Percentiles rank a stretch among this genome's conserved stretches.
Evolutionary conservation across 2,888 invertebrate genomes (phyloP).

Genomic region (Drosophila longiperda): DNA sequence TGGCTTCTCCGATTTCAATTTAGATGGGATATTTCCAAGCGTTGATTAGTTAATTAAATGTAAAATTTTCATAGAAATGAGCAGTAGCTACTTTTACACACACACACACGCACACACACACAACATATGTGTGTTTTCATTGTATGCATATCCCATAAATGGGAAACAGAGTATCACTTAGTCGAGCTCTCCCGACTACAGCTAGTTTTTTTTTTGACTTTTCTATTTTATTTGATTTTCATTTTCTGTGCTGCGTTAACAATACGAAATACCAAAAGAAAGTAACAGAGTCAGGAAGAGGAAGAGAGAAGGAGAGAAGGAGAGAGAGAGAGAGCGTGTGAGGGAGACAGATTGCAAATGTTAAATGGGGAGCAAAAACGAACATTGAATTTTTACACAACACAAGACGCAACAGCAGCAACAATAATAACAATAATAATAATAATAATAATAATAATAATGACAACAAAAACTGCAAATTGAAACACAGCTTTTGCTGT

Average conservation of each 20-base stretch:
- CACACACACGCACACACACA: no score
- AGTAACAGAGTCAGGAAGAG: neutral
- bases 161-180: neutral
- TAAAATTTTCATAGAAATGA: neutral
- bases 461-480: slow-evolving; percentile 11
- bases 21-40: neutral
- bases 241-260: slow-evolving; percentile 30
- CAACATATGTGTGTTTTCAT: neutral
- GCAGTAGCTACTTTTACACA: neutral
- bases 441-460: slow-evolving; percentile 23
- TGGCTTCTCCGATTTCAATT: neutral
- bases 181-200: neutral
- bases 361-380: slow-evolving; percentile 47
- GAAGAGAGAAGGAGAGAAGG: neutral
- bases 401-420: slow-evolving; percentile 44
- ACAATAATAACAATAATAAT: slow-evolving; percentile 21
- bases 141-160: neutral
- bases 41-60: neutral
- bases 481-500: slow-evolving; percentile 23
- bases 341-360: slow-evolving; percentile 35
- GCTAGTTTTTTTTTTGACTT: neutral
- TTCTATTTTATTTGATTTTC: slow-evolving; percentile 14
- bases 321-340: neutral
- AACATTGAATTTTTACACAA: slow-evolving; percentile 68
- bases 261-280: slow-evolving; percentile 14